Evolutionary conservation across 2,888 invertebrate genomes (phyloP).

Genomic region (Lochmaea crataegi): DNA sequence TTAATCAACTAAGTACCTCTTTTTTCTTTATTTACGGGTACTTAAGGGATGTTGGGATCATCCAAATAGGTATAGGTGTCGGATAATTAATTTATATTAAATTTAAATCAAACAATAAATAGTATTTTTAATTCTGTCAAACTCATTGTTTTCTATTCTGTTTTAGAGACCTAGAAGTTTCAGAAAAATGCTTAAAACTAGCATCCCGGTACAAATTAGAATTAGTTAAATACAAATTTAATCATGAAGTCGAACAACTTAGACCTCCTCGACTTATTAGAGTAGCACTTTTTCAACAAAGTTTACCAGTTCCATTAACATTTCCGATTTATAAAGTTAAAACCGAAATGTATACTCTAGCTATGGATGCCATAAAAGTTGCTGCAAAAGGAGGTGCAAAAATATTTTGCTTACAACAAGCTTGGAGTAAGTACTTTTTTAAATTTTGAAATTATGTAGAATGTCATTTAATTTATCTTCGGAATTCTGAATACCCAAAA

Average conservation of each 20-base stretch:
- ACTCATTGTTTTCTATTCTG: background rate
- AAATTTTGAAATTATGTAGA: background rate
- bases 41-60: too few species aligned
- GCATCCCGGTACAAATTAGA: constrained; percentile 40
- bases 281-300: constrained; percentile 88
- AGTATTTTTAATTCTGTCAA: background rate
- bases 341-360: constrained; percentile 64
- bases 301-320: constrained; percentile 26
- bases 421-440: constrained; percentile 83
- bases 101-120: background rate
- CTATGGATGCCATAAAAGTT: constrained; percentile 77
- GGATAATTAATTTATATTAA: background rate
- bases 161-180: constrained; percentile 38
- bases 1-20: too few species aligned
- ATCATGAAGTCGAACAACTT: constrained; percentile 73
- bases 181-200: constrained; percentile 40
- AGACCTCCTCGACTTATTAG: constrained; percentile 78
- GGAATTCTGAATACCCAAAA: too few species aligned
- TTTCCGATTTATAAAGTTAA: constrained; percentile 13
- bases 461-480: background rate
- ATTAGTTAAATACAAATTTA: constrained; percentile 38
- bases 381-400: constrained; percentile 86
- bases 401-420: constrained; percentile 94
- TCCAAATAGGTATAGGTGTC: too few species aligned
- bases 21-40: too few species aligned